phyloP scores from a whole-genome alignment of 2,888 invertebrate species.

The Cantharis rufa region DNA sequence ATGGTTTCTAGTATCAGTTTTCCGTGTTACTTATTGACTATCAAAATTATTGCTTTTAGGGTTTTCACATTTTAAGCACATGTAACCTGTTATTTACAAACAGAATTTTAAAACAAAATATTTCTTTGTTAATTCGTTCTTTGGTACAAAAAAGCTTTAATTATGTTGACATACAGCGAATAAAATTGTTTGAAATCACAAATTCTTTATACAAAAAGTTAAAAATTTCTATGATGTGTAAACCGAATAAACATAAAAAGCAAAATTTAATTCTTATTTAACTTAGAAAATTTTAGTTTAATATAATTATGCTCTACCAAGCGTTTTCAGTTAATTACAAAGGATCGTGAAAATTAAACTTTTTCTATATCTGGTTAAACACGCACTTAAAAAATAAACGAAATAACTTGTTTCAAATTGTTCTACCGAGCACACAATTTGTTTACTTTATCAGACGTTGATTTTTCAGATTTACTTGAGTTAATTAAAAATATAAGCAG shows the following conservation, averaged over 20 bases:
- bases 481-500: neutral
- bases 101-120: neutral
- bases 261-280: neutral
- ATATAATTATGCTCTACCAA: neutral
- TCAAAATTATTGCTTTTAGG: neutral
- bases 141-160: neutral
- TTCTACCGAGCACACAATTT: neutral
- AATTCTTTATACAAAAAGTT: neutral
- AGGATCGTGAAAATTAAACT: neutral
- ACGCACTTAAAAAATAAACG: constrained; percentile 1
- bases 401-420: neutral
- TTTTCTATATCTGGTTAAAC: neutral
- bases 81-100: neutral
- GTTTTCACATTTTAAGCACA: neutral
- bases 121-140: neutral
- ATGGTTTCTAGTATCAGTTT: neutral
- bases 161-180: neutral
- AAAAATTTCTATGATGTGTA: neutral
- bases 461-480: neutral
- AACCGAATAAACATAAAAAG: neutral
- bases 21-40: neutral
- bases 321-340: neutral
- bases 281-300: neutral
- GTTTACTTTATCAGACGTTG: neutral
- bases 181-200: neutral